Base-by-base conservation (phyloP, 2,797 vertebrate genomes). In the Xenops minutus region DNA sequence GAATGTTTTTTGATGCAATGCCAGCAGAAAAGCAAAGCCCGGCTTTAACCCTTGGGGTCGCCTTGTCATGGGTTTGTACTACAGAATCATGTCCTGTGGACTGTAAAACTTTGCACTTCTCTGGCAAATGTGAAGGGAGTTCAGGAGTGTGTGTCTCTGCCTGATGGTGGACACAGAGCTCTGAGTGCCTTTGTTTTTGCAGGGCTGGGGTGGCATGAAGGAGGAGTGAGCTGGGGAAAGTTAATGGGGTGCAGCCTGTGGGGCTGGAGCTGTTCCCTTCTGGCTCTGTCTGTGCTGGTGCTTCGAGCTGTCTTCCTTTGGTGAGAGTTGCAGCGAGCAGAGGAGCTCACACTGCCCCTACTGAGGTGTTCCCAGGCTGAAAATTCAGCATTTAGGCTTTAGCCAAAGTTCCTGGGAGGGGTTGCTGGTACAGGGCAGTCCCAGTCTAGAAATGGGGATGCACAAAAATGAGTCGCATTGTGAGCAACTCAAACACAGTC, bases 171-270 rank as follows among this genome's bases (percentile, higher is more conserved):
- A 5, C 67, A 39, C 62, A 54, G 22, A 62, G 71, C 67, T 79
- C 34, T 39, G 62, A 16, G 66, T 43, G 27, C 2, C 1, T 46
- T 64, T 2, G 3, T 23, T 85, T 82, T 30, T 49, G 43, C 63
- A 37, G 58, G 36, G 49, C 37, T 20, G 12, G 71, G 30, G 44
- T 8, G 23, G 4, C 20, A 58, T 21, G 62, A 46, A 34, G 8
- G 62, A 41, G 6, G 18, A 74, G 7, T 0, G 1, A 32, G 26
- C 44, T 75, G 58, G 54, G 61, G 55, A 36, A 36, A 61, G 54
- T 10, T 10, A 4, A 2, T 20, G 36, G 61, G 27, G 30, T 36
- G 67, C 83, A 75, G 59, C 0, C 0, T 6, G 49, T 0, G 3
- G 29, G 14, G 48, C 29, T 64, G 59, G 15, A 36, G 48, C 52